Percentiles rank a stretch among this genome's conserved stretches.
phyloP scores from a whole-genome alignment of 2,888 invertebrate species.

The Lysandra bellargus region DNA sequence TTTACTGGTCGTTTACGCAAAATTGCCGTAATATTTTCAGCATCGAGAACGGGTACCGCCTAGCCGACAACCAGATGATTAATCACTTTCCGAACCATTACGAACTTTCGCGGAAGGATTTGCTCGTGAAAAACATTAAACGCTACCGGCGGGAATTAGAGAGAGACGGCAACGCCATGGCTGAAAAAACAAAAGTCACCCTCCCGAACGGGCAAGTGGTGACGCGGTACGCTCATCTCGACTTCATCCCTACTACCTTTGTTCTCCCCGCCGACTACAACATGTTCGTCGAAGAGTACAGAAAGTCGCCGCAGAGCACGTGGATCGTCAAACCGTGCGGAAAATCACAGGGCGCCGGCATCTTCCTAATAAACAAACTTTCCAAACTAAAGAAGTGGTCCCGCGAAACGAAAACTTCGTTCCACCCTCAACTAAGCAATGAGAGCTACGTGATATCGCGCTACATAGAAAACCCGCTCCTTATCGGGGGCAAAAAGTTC shows the following conservation, averaged over 20 bases:
- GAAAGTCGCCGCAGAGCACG: constrained; percentile 95
- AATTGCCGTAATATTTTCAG: constrained; percentile 95
- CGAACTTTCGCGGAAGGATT: constrained; percentile 96
- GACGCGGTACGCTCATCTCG: constrained; percentile 88
- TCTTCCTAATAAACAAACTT: constrained; percentile 96
- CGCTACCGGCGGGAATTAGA: constrained; percentile 95
- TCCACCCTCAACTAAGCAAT: constrained; percentile 89
- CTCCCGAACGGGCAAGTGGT: constrained; percentile 82
- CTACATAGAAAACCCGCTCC: constrained; percentile 95
- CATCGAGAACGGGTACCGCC: constrained; percentile 94
- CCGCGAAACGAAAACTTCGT: constrained; percentile 81
- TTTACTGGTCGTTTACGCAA: constrained; percentile 96
- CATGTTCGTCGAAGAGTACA: constrained; percentile 97
- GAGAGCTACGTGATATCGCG: constrained; percentile 97
- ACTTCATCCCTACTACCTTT: constrained; percentile 96
- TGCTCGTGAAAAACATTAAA: constrained; percentile 97
- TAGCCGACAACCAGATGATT: constrained; percentile 95
- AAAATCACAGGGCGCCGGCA: constrained; percentile 95
- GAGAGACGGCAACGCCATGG: constrained; percentile 91
- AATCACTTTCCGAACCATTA: constrained; percentile 98
- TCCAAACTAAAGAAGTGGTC: constrained; percentile 96
- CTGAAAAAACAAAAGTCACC: constrained; percentile 83
- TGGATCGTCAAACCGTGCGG: constrained; percentile 99
- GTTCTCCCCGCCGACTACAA: constrained; percentile 97
- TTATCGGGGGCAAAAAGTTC: constrained; percentile 98